Base-by-base conservation (phyloP, 1,140 invertebrate species). In the Pogonomyrmex californicus region DNA sequence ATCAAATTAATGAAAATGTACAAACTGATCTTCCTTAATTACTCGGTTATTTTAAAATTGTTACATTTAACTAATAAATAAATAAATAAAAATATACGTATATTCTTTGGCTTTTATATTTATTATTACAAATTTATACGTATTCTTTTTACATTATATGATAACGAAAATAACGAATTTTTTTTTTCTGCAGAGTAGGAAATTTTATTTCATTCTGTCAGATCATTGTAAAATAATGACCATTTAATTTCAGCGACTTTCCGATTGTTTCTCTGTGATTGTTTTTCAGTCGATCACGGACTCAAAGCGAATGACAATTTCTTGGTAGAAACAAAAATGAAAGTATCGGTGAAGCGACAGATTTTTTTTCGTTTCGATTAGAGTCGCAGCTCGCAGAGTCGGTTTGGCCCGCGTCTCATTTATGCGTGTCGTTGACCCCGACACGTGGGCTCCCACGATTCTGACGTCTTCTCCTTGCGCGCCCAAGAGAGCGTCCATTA, bases 391-490 rank as follows among this genome's bases (percentile, higher is more conserved):
- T 58, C 3, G 79, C 79, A 36, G 68, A 60, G 23, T 83, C 54
- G 41, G 54, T 7, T 49, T 60, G 41, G 68, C 38, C 38, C 44
- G 60, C 60, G 23, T 23, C 23, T 71, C 51, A 56, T 87, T 87
- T 51, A 58, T 66, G 60, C 65, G 77, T 86, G 88, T 75, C 88
- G 88, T 90, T 87, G 89, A 90, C 73, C 88, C 71, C 68, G 66
- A 62, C 66, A 78, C 85, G 71, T 78, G 77, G 75, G 73, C 70
- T 82, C 58, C 79, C 85, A 86, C 86, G 86, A 85, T 81, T 81
- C 62, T 87, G 88, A 90, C 88, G 77, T 89, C 85, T 85, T 76
- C 51, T 60, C 71, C 17, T 58, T 62, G 75, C 75, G 58, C 65
- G 66, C 30, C 63, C 49, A 49, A 58, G 78, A 79, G 63, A 81